phyloP scores from a whole-genome alignment of 1,140 invertebrate species.

The Propsilocerus akamusi region DNA sequence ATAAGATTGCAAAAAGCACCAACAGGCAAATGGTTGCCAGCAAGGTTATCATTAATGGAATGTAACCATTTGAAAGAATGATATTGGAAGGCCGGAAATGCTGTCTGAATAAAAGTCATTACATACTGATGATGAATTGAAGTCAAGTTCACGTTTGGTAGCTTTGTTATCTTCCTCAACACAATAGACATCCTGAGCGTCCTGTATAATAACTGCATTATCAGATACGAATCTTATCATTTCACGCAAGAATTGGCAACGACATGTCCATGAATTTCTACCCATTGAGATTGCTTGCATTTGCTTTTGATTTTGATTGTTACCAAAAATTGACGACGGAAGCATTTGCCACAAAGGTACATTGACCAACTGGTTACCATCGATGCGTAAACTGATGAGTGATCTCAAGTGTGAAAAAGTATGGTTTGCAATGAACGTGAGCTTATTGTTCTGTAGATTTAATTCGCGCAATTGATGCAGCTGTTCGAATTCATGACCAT shows the following conservation, averaged over 20 bases:
- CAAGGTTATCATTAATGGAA: slow-evolving; percentile 62
- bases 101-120: slow-evolving; percentile 57
- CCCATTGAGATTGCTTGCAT: slow-evolving; percentile 56
- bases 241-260: slow-evolving; percentile 73
- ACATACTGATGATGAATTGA: slow-evolving; percentile 35
- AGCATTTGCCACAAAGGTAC: slow-evolving; percentile 18
- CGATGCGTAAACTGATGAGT: slow-evolving; percentile 59
- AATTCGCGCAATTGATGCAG: slow-evolving; percentile 60
- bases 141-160: slow-evolving; percentile 51
- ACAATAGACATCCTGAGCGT: slow-evolving; percentile 58
- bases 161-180: slow-evolving; percentile 56
- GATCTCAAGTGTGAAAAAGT: slow-evolving; percentile 58
- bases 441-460: slow-evolving; percentile 69
- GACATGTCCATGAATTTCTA: slow-evolving; percentile 74
- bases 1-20: slow-evolving; percentile 54
- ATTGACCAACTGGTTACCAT: slow-evolving; percentile 61
- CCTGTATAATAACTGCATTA: slow-evolving; percentile 58
- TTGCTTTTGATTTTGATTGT: slow-evolving; percentile 16
- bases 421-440: slow-evolving; percentile 54
- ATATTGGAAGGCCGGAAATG: slow-evolving; percentile 44
- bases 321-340: slow-evolving; percentile 17
- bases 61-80: slow-evolving; percentile 48
- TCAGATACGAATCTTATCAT: slow-evolving; percentile 66
- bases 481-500: slow-evolving; percentile 68
- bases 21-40: slow-evolving; percentile 51